Evolutionary conservation across 2,888 invertebrate species (phyloP), one percentile per base, ranked within the genome.

Genomic region (Hydrotaea cyrtoneurina): DNA sequence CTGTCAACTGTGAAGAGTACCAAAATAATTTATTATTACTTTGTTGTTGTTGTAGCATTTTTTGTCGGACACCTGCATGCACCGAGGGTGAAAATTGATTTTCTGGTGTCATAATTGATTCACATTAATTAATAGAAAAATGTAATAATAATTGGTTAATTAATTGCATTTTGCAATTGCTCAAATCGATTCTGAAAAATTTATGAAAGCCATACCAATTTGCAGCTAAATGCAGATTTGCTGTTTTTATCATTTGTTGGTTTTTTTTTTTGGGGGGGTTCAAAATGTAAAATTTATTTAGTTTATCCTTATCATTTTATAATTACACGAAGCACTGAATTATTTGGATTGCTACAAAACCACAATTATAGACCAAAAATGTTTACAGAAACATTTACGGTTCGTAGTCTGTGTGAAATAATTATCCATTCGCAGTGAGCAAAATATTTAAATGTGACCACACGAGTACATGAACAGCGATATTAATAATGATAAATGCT

Each of bases 271-370:
- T 15, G 10, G 43, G 19, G 39, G n/a, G n/a, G n/a, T n/a, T n/a
- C 21, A 3, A 21, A 21, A 10, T 43, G 43, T 21, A 46, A n/a
- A n/a, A 69, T 23, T 46, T 10, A 46, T 46, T 69, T 23, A 23
- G 13, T 46, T 36, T 69, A 69, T 69, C 69, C 43, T 69, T 69
- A 69, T 43, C 21, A 69, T 69, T 69, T 46, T 23, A 69, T 69
- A 69, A 69, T 69, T 69, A 66, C 39, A 69, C 69, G 43, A 23
- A 69, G 23, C 23, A 23, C 69, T 69, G 69, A 69, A 69, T 69
- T 69, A 69, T 46, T 21, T 69, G 7, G 43, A 69, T 13, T 23
- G 43, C 13, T 23, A 69, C 69, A 69, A 15, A 19, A 69, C 69
- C 69, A 69, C 69, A 69, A 69, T 69, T 69, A 69, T 19, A 69